phyloP scores from a whole-genome alignment of 2,888 invertebrate species.

The Coelopa pilipes region DNA sequence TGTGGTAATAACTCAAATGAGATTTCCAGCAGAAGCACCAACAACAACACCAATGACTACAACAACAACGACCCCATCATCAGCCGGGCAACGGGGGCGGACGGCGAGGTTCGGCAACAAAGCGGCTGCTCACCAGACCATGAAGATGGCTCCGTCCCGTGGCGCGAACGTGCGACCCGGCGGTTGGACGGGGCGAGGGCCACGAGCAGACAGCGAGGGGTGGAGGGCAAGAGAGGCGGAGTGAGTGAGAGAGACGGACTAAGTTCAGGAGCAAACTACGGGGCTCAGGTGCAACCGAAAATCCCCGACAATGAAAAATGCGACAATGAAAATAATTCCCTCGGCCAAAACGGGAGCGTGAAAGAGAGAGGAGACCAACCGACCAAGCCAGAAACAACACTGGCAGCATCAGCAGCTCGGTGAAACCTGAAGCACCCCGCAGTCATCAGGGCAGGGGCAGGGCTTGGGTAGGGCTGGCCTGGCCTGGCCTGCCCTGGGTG shows the following conservation, averaged over 20 bases:
- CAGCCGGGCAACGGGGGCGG: conserved; percentile 23
- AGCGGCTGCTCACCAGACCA: conserved; percentile 40
- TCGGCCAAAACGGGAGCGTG: neutral
- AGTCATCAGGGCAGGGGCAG: neutral
- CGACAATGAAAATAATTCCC: conserved; percentile 60
- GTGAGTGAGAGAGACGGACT: neutral
- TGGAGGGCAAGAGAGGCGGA: neutral
- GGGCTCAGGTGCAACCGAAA: conserved; percentile 34
- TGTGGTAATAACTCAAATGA: conserved; percentile 65
- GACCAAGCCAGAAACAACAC: conserved; percentile 4
- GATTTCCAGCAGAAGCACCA: conserved; percentile 56
- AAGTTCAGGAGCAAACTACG: conserved; percentile 15
- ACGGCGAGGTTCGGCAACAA: neutral
- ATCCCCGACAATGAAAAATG: conserved; percentile 56
- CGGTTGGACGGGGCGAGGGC: neutral
- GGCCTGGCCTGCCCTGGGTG: neutral
- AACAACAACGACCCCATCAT: too few species aligned
- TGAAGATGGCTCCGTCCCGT: conserved; percentile 47
- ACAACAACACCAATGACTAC: conserved; percentile 35
- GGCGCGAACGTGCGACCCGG: conserved; percentile 33
- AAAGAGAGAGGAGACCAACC: neutral
- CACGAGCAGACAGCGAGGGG: neutral
- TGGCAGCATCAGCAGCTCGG: conserved; percentile 28
- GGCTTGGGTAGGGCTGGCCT: too few species aligned
- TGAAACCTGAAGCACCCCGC: neutral